Conservation (phyloP, 1,140 invertebrate species). For the Prorops nasuta region DNA sequence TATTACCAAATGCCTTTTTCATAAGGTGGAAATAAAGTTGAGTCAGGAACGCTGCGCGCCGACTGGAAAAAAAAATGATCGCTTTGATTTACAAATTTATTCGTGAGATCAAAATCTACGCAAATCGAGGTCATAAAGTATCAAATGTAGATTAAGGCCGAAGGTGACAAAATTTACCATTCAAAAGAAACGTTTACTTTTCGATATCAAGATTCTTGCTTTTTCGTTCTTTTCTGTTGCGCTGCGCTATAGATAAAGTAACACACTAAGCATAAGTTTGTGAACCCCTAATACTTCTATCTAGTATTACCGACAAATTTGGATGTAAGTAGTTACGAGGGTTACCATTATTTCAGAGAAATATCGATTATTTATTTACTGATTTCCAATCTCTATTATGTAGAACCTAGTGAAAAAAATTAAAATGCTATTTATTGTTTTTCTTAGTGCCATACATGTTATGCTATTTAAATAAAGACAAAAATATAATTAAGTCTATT, state of each 20-base stretch:
- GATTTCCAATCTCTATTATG: too few relatives aligned
- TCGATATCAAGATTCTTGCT: slow-evolving; percentile 6
- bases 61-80: too few relatives aligned
- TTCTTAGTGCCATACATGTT: slow-evolving; percentile 29
- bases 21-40: too few relatives aligned
- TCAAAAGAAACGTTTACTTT: slow-evolving; percentile 10
- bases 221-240: slow-evolving; percentile 24
- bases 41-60: too few relatives aligned
- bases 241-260: slow-evolving; percentile 29
- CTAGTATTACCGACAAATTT: slow-evolving; percentile 1
- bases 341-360: too few relatives aligned
- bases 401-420: slow-evolving; percentile 6
- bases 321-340: too few relatives aligned
- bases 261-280: slow-evolving; percentile 1
- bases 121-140: slow-evolving; percentile 30
- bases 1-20: too few relatives aligned
- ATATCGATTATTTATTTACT: too few relatives aligned
- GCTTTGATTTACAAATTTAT: too few relatives aligned
- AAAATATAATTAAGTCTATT: too few relatives aligned
- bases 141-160: slow-evolving; percentile 39
- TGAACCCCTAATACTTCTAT: background rate
- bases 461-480: slow-evolving; percentile 4
- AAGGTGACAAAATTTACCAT: slow-evolving; percentile 9
- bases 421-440: slow-evolving; percentile 21
- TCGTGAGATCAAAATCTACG: slow-evolving; percentile 40